phyloP scores from a whole-genome alignment of 2,888 invertebrate genomes.

The Agriopis marginaria region DNA sequence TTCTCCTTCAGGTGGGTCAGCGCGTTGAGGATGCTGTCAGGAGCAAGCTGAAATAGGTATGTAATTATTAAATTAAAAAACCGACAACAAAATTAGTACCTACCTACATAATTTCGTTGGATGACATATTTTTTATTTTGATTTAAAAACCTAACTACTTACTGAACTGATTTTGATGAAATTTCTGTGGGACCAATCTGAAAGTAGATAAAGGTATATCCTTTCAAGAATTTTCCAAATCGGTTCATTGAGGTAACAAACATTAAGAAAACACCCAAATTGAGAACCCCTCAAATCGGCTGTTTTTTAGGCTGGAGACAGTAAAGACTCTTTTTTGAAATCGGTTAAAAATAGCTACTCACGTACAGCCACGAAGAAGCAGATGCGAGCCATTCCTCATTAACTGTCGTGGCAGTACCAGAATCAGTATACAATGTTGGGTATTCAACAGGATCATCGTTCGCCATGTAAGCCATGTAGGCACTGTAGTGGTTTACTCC shows the following conservation, averaged over 20 bases:
- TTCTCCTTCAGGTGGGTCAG: conserved; percentile 78
- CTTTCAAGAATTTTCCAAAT: too few species aligned
- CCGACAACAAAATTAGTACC: too few species aligned
- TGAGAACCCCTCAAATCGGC: too few species aligned
- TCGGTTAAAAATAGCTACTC: conserved; percentile 38
- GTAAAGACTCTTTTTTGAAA: not conserved
- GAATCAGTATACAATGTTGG: conserved; percentile 56
- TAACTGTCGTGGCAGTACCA: conserved; percentile 43
- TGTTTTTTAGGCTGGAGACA: too few species aligned
- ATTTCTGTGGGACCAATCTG: too few species aligned
- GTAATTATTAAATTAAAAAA: not conserved
- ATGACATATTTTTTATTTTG: too few species aligned
- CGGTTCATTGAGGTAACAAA: too few species aligned
- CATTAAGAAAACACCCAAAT: too few species aligned
- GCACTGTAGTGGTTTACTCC: conserved; percentile 90
- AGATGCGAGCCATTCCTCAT: conserved; percentile 60
- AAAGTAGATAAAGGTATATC: too few species aligned
- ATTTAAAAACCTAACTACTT: too few species aligned
- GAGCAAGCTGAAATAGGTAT: conserved; percentile 71
- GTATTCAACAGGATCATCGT: conserved; percentile 30
- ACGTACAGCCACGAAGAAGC: conserved; percentile 67
- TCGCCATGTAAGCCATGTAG: conserved; percentile 52
- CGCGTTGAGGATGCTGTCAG: conserved; percentile 85
- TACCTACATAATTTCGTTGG: too few species aligned
- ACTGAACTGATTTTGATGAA: too few species aligned